phyloP scores from a whole-genome alignment of 2,113 vertebrate species.

The Sorex fumeus region DNA sequence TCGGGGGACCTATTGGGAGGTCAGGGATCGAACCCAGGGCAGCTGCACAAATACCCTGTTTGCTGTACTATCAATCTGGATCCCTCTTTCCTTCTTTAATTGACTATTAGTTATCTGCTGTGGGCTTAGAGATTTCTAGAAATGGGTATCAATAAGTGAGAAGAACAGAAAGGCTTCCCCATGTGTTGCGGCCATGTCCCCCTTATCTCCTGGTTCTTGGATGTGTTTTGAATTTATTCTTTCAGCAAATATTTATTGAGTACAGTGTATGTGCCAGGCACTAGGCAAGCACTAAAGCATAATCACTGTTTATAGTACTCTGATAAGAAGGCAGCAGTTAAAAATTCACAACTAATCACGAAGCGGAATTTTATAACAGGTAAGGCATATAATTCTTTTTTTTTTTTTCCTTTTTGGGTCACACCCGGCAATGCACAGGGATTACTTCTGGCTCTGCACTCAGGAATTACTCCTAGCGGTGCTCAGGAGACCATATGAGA shows the following conservation, averaged over 20 bases:
- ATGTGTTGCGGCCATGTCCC: background rate
- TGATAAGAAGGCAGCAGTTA: background rate
- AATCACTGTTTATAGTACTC: background rate
- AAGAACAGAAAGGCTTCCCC: conserved; percentile 18
- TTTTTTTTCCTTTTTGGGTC: too few species aligned
- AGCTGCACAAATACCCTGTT: too few species aligned
- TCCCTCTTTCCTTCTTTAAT: background rate
- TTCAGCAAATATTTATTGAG: conserved; percentile 43
- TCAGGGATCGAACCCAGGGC: too few species aligned
- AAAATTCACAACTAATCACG: background rate
- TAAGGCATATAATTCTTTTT: background rate
- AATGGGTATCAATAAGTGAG: background rate
- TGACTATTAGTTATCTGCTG: background rate
- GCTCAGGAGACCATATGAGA: too few species aligned
- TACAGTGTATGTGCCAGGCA: background rate
- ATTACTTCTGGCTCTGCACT: too few species aligned
- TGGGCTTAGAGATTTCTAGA: conserved; percentile 37
- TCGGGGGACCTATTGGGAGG: too few species aligned
- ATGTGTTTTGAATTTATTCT: conserved; percentile 31
- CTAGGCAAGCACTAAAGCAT: background rate
- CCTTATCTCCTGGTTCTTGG: background rate
- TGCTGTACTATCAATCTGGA: too few species aligned
- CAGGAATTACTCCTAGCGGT: too few species aligned
- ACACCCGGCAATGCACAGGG: too few species aligned
- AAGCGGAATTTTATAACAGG: background rate